Base-by-base conservation (phyloP, 1,140 invertebrate species). In the Drosophila busckii region DNA sequence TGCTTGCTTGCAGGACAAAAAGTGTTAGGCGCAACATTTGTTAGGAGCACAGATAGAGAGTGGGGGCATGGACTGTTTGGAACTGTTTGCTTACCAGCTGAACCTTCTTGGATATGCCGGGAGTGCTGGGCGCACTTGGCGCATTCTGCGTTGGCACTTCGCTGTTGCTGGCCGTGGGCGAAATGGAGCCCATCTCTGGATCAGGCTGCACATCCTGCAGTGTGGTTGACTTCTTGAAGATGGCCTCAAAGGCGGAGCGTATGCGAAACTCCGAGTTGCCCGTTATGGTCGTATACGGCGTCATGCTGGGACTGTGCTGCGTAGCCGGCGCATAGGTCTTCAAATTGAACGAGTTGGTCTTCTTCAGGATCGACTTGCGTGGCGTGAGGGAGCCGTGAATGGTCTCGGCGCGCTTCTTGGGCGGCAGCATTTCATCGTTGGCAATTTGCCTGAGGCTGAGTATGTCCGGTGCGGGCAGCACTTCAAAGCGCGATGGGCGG, bases 331-430 rank as follows among this genome's bases (percentile, higher is more conserved):
- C 91, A 84, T 92, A 93, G 25, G 91, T 91, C 59, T 87, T 94
- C 6, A 95, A 76, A 2, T 93, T 96, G 82, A 95, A 96, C 3
- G 94, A 96, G 88, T 96, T 95, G 0, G 95, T 96, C 88, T 97
- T 97, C 89, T 97, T 97, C 31, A 97, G 88, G 76, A 97, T 97
- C 0, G 95, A 97, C 86, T 97, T 97, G 42, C 92, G 93, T 2
- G 94, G 93, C 66, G 91, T 90, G 3, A 91, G 85, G 1, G 92
- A 92, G 13, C 45, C 89, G 87, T 80, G 90, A 87, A 60, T 8
- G 0, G 75, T 63, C 32, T 76, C 78, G 8, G 84, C 84, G 1
- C 75, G 50, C 29, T 87, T 86, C 40, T 87, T 87, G 8, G 86
- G 75, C 4, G 86, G 84, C 42, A 87, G 40, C 86, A 87, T 87